These are phyloP conservation scores for Macquaria australasica DNA, from an alignment of 2,113 vertebrate species.

Conservation along the genomic window DNA sequence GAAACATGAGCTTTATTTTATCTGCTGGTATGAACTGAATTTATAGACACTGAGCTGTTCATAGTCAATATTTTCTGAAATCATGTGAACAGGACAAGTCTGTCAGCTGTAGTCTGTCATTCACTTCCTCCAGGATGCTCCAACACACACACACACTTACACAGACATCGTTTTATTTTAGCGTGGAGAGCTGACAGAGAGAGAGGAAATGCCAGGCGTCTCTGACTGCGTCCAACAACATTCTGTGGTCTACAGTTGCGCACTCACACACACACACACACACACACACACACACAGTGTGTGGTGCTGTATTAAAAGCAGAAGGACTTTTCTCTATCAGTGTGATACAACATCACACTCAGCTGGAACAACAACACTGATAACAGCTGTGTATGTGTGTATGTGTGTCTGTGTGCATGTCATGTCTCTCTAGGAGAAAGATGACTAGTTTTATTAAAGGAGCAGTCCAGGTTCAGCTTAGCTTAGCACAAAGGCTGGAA, in stretches of 20 bases:
- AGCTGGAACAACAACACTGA: slow-evolving; percentile 44
- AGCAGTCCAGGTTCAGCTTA: not conserved
- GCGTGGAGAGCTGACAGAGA: slow-evolving; percentile 37
- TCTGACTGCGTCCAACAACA: slow-evolving; percentile 58
- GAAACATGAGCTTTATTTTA: no score
- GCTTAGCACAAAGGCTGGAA: no score
- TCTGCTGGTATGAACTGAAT: no score
- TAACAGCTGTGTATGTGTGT: slow-evolving; percentile 27
- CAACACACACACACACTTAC: slow-evolving; percentile 1
- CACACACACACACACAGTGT: not conserved
- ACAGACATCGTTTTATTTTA: slow-evolving; percentile 41
- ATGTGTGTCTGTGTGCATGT: slow-evolving; percentile 15
- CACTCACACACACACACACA: slow-evolving; percentile 29
- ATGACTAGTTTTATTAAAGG: not conserved
- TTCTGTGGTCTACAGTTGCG: slow-evolving; percentile 61
- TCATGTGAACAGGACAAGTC: not conserved
- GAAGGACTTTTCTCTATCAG: slow-evolving; percentile 52
- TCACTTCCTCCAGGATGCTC: slow-evolving; percentile 19
- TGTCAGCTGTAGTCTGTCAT: slow-evolving; percentile 52
- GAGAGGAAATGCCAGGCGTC: slow-evolving; percentile 65
- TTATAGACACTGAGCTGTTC: not conserved
- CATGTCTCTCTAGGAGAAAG: not conserved
- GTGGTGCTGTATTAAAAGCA: slow-evolving; percentile 17
- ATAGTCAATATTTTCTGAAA: not conserved
- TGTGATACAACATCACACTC: slow-evolving; percentile 58